phyloP scores from a whole-genome alignment of 2,888 invertebrate species.

The Eristalis tenax region DNA sequence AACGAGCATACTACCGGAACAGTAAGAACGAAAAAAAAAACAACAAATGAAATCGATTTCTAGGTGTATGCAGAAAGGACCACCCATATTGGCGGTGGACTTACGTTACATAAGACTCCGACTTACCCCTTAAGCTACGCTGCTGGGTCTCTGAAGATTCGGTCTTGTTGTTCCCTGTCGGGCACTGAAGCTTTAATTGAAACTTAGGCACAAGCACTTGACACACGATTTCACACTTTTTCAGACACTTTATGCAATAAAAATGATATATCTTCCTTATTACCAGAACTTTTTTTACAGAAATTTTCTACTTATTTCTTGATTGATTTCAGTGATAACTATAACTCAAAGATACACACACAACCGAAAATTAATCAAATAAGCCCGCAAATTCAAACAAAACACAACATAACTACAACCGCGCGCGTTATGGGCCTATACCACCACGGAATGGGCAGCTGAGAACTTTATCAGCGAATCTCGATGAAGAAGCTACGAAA shows the following conservation, averaged over 20 bases:
- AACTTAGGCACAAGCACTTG: background rate
- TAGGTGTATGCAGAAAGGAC: background rate
- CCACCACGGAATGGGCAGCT: background rate
- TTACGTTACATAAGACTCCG: background rate
- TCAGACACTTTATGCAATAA: background rate
- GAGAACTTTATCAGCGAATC: constrained; percentile 44
- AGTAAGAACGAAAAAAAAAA: background rate
- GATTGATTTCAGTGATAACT: constrained; percentile 11
- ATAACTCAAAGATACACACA: constrained; percentile 8
- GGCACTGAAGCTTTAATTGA: background rate
- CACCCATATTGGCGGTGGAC: background rate
- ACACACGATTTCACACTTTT: background rate
- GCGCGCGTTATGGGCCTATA: background rate
- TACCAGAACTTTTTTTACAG: background rate
- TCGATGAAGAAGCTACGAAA: constrained; percentile 47
- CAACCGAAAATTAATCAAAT: constrained; percentile 19
- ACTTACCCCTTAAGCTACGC: background rate
- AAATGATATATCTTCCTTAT: background rate
- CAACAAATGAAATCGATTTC: background rate
- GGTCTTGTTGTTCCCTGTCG: background rate
- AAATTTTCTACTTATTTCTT: background rate
- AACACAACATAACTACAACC: background rate
- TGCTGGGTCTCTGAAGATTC: background rate
- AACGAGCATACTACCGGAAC: background rate
- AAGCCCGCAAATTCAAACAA: constrained; percentile 33